phyloP scores from a whole-genome alignment of 2,888 invertebrate species.

The Heliconius hortense region DNA sequence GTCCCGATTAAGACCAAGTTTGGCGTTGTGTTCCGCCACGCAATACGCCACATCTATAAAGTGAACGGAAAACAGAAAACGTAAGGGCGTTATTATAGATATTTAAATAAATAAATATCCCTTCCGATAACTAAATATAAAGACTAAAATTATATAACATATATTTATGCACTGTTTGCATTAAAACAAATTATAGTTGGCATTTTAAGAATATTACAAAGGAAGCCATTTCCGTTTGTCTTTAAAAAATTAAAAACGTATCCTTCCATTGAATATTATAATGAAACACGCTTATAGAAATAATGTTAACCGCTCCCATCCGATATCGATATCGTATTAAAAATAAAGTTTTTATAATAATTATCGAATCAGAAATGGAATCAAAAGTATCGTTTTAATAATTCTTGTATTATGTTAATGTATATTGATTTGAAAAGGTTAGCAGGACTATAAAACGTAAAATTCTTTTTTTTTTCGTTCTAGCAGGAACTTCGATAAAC shows the following conservation, averaged over 20 bases:
- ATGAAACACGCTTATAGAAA: not conserved
- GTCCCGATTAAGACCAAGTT: not conserved
- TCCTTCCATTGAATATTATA: slow-evolving; percentile 6
- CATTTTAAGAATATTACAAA: not conserved
- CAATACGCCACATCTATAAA: not conserved
- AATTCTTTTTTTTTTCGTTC: too few relatives aligned
- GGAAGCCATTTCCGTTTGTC: slow-evolving; percentile 13
- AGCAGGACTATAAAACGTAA: too few relatives aligned
- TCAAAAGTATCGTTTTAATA: not conserved
- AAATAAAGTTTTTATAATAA: slow-evolving; percentile 1
- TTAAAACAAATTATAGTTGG: not conserved
- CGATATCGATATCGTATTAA: not conserved
- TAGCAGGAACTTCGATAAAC: too few relatives aligned
- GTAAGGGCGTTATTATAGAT: not conserved
- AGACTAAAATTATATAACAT: slow-evolving; percentile 1
- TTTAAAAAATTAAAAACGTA: slow-evolving; percentile 11
- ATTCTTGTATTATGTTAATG: not conserved
- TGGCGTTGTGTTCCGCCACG: not conserved
- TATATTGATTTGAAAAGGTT: not conserved
- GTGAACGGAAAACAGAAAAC: not conserved
- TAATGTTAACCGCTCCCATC: not conserved
- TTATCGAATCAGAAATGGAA: not conserved
- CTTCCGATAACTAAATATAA: not conserved
- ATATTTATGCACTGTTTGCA: not conserved
- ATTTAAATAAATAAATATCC: not conserved